Percentiles rank a stretch among this genome's conserved stretches.
These are phyloP conservation scores for Dynastes grantii DNA, from an alignment of 2,888 invertebrate genomes.

Conservation along the genomic window DNA sequence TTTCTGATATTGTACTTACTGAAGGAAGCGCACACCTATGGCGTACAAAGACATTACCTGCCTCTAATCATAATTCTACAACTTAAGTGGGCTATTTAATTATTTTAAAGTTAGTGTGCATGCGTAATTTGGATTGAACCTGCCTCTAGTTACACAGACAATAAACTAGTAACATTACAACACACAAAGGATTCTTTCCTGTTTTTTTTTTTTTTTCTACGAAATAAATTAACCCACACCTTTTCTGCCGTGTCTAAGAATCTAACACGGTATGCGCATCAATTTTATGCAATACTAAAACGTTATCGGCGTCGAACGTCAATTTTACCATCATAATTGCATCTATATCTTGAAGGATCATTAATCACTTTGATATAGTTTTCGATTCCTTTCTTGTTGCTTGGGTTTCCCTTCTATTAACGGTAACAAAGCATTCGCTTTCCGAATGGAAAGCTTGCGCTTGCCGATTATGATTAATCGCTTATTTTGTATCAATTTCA, in stretches of 20 bases:
- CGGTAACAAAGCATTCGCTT: slow-evolving; percentile 9
- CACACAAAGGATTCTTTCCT: not conserved
- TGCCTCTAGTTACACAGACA: not conserved
- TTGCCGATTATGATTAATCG: slow-evolving; percentile 1
- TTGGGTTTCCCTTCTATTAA: slow-evolving; percentile 2
- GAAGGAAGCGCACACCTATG: too few relatives aligned
- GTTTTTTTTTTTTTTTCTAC: not conserved
- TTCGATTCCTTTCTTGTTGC: slow-evolving; percentile 8
- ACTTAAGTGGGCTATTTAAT: not conserved
- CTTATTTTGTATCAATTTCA: not conserved
- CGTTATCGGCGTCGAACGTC: not conserved
- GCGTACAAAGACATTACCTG: too few relatives aligned
- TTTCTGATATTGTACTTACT: too few relatives aligned
- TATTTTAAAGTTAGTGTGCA: not conserved
- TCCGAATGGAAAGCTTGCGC: not conserved
- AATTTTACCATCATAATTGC: not conserved
- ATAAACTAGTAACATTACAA: not conserved
- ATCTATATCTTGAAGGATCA: not conserved
- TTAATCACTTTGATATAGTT: slow-evolving; percentile 2
- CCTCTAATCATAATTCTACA: too few relatives aligned
- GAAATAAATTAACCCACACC: not conserved
- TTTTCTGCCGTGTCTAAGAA: not conserved
- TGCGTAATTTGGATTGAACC: not conserved
- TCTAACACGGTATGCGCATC: not conserved
- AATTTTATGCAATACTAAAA: not conserved